Evolutionary conservation across 2,113 vertebrate genomes (phyloP), one percentile per base, ranked within the genome.

Genomic region (Sylvietta virens): DNA sequence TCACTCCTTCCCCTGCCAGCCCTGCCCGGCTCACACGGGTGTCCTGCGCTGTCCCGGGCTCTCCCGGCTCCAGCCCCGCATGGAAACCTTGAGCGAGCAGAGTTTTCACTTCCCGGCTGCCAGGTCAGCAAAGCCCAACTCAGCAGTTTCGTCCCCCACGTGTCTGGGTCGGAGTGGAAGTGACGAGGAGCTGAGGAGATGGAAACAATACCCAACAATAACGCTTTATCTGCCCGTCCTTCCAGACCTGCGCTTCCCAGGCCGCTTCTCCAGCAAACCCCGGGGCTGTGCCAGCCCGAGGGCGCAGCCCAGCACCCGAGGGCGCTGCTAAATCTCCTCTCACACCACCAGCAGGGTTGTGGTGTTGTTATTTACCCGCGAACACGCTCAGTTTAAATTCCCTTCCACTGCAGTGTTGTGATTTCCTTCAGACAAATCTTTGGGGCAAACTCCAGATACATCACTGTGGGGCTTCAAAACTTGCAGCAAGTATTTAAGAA

Each of bases 71-170:
- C 70, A 21, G 74, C 80, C 76, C 53, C 3, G 0, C 73, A 7
- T 0, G 12, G 37, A 28, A 57, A n/a, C 64, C 70, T 15, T 3
- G 15, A 42, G n/a, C 1, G 0, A n/a, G 50, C 35, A 0, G 3
- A 2, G n/a, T 9, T 54, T 11, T 27, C 31, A 1, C 20, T n/a
- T 80, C 67, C 56, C 60, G 3, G 54, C 84, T 73, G 81, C 86
- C 83, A 33, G 9, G 42, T 0, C 14, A 45, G 64, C 73, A 21
- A 7, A 76, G 45, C 33, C 45, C 80, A n/a, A 1, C 72, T 65
- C 78, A 86, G 85, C 67, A 27, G 17, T 45, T 62, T 30, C 71
- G 10, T 12, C 30, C 30, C 51, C 17, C 57, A 2, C 4, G 12
- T 3, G 27, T 57, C 23, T 20, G 67, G 47, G 20, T 24, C 3